Evolutionary conservation across 2,113 vertebrate species (phyloP).

Genomic region (Origma solitaria): DNA sequence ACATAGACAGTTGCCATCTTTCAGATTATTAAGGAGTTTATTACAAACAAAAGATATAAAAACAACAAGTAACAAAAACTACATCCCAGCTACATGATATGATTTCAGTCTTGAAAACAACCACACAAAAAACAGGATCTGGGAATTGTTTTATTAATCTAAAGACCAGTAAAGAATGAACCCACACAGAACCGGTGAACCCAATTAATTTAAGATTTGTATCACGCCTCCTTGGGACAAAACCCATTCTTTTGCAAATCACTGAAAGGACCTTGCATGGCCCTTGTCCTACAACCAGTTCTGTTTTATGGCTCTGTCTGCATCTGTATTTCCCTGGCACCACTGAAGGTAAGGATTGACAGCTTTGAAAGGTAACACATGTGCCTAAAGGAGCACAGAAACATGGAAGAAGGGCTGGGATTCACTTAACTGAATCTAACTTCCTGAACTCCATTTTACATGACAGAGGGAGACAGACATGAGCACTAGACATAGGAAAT

Average conservation of each 20-base stretch:
- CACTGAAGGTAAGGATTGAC: neutral
- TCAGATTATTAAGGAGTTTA: neutral
- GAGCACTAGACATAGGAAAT: neutral
- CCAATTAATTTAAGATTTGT: neutral
- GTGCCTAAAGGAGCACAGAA: neutral
- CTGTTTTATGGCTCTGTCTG: neutral
- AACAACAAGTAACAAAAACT: neutral
- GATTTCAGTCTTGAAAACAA: neutral
- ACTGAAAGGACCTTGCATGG: neutral
- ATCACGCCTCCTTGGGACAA: neutral
- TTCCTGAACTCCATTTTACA: neutral
- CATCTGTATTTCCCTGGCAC: neutral
- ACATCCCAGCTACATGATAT: neutral
- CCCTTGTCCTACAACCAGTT: neutral
- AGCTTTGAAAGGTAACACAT: neutral
- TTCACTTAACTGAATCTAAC: neutral
- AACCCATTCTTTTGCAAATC: neutral
- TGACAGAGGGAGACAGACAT: neutral
- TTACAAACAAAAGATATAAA: neutral
- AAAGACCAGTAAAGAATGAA: neutral
- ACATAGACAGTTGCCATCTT: neutral
- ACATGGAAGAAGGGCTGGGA: neutral
- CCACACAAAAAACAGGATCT: neutral
- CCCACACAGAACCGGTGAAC: neutral
- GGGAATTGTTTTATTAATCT: neutral